Percentiles rank a stretch among this genome's conserved stretches.
These are phyloP conservation scores for Trypoxylus dichotomus DNA, from an alignment of 1,140 invertebrate species.

Conservation along the genomic window DNA sequence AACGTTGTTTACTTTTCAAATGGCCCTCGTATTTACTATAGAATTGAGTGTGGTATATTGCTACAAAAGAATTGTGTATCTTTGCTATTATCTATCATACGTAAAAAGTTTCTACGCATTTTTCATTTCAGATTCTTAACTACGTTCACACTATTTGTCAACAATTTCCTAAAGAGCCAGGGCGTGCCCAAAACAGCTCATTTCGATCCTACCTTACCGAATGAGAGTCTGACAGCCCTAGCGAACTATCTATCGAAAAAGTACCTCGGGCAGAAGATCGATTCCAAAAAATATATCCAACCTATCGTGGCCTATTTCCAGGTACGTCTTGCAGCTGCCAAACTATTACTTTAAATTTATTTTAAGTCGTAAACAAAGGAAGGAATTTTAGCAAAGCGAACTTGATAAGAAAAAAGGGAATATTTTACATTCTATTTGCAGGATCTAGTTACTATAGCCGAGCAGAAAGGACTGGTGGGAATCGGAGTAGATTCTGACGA, in stretches of 20 bases:
- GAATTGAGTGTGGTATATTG: too few relatives aligned
- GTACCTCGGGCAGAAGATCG: slow-evolving; percentile 70
- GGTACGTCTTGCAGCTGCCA: slow-evolving; percentile 55
- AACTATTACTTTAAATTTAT: too few relatives aligned
- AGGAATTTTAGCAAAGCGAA: too few relatives aligned
- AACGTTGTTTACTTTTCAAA: too few relatives aligned
- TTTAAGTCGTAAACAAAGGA: too few relatives aligned
- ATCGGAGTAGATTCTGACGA: slow-evolving; percentile 61
- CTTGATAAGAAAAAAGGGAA: background rate
- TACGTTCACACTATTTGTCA: slow-evolving; percentile 70
- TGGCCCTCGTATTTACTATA: too few relatives aligned
- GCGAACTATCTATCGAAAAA: slow-evolving; percentile 68
- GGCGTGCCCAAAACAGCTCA: slow-evolving; percentile 71
- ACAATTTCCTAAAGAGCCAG: slow-evolving; percentile 74
- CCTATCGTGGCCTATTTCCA: slow-evolving; percentile 72
- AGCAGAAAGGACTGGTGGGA: slow-evolving; percentile 63
- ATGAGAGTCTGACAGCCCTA: slow-evolving; percentile 67
- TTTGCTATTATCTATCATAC: too few relatives aligned
- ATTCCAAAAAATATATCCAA: slow-evolving; percentile 72
- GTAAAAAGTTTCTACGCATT: too few relatives aligned
- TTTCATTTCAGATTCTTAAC: slow-evolving; percentile 64
- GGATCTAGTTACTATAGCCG: slow-evolving; percentile 68
- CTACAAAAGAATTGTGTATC: too few relatives aligned
- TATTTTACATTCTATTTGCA: slow-evolving; percentile 46
- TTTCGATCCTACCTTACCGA: slow-evolving; percentile 68